Evolutionary conservation across 2,888 invertebrate genomes (phyloP), one percentile per base, ranked within the genome.

Genomic region (Mythimna impura): DNA sequence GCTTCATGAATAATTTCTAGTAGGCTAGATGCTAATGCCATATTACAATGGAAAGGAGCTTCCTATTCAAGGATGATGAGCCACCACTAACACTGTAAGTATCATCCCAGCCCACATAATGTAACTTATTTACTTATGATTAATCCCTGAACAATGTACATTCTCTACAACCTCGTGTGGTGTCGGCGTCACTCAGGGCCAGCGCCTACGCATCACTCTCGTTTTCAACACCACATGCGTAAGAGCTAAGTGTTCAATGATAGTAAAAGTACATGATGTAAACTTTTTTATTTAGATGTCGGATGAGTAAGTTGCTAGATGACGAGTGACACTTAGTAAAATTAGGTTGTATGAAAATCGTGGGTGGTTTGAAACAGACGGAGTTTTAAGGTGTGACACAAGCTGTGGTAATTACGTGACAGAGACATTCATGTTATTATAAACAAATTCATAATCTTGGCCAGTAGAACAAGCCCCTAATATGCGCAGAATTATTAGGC

Each of bases 151-250:
- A 80, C 78, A 68, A 81, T 80, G 78, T 58, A 63, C 78, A 71
- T 78, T 71, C 78, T 63, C 81, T 54, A 17, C 25, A 61, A 54
- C 62, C 73, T 88, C 86, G 87, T 78, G 64, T 60, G 74, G 60
- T 58, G 67, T 68, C 61, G 73, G 73, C 80, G 82, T 83, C 22
- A 61, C 87, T 91, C 94, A 92, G 87, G 92, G 92, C 82, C 89
- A 80, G 73, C 79, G 76, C 90, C 88, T 78, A 87, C 89, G 82
- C 85, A 82, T 80, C 82, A 92, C 93, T 93, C 91, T 93, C 91
- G 85, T 82, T 93, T 93, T 91, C 91, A 85, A 87, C 85, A 82
- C 73, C 65, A 43, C 74, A 77, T 82, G 85, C 86, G 83, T 83
- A 84, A 80, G 70, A 67, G 50, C 54, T 52, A 71, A 80, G 78